Evolutionary conservation across 2,113 vertebrate genomes (phyloP), one percentile per base, ranked within the genome.

Genomic region (Macquaria ambigua): DNA sequence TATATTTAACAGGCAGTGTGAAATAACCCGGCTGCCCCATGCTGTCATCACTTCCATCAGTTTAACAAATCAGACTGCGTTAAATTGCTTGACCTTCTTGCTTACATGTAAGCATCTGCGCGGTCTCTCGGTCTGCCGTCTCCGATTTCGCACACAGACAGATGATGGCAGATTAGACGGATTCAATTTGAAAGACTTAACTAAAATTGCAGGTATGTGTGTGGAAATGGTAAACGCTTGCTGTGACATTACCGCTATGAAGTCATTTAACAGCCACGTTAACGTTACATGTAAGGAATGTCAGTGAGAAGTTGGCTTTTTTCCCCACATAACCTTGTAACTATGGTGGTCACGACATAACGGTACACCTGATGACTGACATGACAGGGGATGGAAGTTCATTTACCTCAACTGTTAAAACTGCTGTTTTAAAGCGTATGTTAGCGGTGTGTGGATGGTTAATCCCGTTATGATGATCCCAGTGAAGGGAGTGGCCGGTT

Each of bases 401-500:
- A 61, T 63, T 39, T 48, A 46, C 8, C 25, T 58, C 2, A 7
- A 6, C 37, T 23, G 3, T 28, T 21, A 34, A 39, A 73, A 14
- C 21, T 0, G 18, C 37, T 14, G 2, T 43, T 6, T 46, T 8
- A 6, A 31, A 9, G 5, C 5, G 1, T 5, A 0, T 2, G 10
- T 15, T 1, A 5, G 31, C 1, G 6, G 8, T 63, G 23, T 68
- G 53, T 53, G 20, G 18, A 1, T 6, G 18, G 8, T 76, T 70
- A 53, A 55, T 21, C 52, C 14, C 0, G 15, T 50, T 21, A 6
- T 8, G 37, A 21, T 63, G 69, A 52, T 46, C n/a, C 23, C 50
- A 8, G 31, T 37, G 58, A 53, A 77, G 90, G 93, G 90, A 91
- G 91, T 91, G 92, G 93, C 77, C 14, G 64, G 15, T 18, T 70